phyloP scores from a whole-genome alignment of 2,888 invertebrate species.

The Calameuta filiformis region DNA sequence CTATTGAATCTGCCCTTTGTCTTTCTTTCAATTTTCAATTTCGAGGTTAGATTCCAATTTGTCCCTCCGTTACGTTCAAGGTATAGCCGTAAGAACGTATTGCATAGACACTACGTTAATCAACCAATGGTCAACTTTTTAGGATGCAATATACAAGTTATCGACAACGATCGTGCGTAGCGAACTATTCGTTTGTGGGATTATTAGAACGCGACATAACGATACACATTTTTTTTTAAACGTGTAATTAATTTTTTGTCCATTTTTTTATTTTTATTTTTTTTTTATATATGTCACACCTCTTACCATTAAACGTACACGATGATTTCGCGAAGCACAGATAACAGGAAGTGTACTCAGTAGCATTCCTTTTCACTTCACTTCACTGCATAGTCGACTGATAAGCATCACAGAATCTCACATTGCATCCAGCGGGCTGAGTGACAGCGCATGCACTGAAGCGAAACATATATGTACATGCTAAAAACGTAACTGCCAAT shows the following conservation, averaged over 20 bases:
- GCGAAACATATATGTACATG: constrained; percentile 44
- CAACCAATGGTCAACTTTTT: neutral
- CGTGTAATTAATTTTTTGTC: neutral
- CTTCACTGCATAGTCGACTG: constrained; percentile 41
- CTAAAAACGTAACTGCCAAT: constrained; percentile 40
- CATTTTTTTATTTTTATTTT: neutral
- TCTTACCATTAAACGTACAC: constrained; percentile 53
- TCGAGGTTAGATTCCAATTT: neutral
- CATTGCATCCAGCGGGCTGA: constrained; percentile 49
- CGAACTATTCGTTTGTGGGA: neutral
- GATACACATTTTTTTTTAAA: neutral
- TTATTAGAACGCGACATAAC: neutral
- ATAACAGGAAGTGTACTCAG: constrained; percentile 38
- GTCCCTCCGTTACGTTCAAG: neutral
- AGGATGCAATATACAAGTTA: neutral
- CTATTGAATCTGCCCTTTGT: neutral
- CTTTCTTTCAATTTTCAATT: neutral
- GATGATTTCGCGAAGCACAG: constrained; percentile 51
- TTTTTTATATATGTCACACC: constrained; percentile 39
- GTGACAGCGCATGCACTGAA: constrained; percentile 56
- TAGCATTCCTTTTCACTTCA: constrained; percentile 40
- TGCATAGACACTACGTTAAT: neutral
- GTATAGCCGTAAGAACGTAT: neutral
- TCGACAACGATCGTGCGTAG: neutral
- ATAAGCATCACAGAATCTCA: constrained; percentile 50